Base-by-base conservation (phyloP, 1,140 invertebrate species). In the Bombus difficillimus region DNA sequence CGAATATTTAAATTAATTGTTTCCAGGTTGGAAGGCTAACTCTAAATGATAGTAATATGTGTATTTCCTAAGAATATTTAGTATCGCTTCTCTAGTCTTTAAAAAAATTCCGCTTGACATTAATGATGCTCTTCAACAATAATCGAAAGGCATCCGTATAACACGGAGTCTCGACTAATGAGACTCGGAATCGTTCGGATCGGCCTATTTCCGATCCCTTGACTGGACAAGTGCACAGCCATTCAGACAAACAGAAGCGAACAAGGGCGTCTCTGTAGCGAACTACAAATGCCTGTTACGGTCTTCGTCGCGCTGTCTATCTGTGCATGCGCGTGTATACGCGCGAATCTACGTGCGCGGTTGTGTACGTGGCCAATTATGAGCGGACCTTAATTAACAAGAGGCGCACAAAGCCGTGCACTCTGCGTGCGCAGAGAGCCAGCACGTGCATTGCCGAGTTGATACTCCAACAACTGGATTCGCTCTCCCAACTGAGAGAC, bases 321-420 rank as follows among this genome's bases (percentile, higher is more conserved):
- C 37, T 59, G 75, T 39, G 74, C 43, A 71, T 28, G 39, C 39
- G 69, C 9, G 68, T 39, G 69, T 25, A 28, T 22, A 28, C 34
- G 53, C 74, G 43, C 32, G 32, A 39, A n/a, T 13, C 28, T 53
- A n/a, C 34, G 39, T 22, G 57, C n/a, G 88, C 83, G 86, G 73
- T 71, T 83, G 87, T 72, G 84, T 66, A 69, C 75, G 89, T 88
- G 90, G 91, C 88, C 93, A 93, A 93, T 94, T 94, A 92, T 92
- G 81, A 93, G 88, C 89, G 85, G 68, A 74, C 88, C 92, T 93
- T 94, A 94, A 94, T 94, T 94, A 94, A 92, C 83, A 92, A 93
- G 92, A 85, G 80, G 88, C 86, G 77, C 80, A 89, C 88, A 89
- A 89, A 89, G 88, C 87, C 57, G 75, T 73, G 53, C 76, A 80